Percentiles rank a stretch among this genome's conserved stretches.
These are phyloP conservation scores for Acanthopagrus latus DNA, from an alignment of 2,797 vertebrate genomes.

Conservation along the genomic window DNA sequence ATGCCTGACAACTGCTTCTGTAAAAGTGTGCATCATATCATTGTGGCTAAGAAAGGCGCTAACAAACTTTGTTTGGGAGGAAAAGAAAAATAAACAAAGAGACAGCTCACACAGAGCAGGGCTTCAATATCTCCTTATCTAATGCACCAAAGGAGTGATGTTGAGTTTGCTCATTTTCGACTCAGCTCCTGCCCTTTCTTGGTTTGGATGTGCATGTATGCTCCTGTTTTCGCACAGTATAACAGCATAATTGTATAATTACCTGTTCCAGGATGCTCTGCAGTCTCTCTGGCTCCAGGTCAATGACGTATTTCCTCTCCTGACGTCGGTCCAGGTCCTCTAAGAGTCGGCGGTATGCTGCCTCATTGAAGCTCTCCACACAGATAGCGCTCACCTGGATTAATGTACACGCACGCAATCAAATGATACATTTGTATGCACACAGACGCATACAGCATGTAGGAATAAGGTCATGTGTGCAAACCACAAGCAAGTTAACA, in stretches of 20 bases:
- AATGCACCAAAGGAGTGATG: no score
- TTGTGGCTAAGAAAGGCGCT: no score
- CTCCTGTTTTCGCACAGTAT: no score
- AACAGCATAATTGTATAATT: slow-evolving; percentile 40
- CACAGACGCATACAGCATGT: background rate
- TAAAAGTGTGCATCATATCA: no score
- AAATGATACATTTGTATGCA: background rate
- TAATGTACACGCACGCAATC: slow-evolving; percentile 12
- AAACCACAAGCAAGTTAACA: slow-evolving; percentile 21
- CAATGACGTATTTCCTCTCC: slow-evolving; percentile 96
- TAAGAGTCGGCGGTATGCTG: slow-evolving; percentile 92
- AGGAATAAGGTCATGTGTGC: slow-evolving; percentile 8
- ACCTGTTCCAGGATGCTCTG: slow-evolving; percentile 97
- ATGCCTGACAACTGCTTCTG: background rate
- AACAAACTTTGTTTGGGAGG: no score
- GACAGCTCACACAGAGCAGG: no score
- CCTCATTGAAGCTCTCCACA: slow-evolving; percentile 97
- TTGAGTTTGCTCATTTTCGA: no score
- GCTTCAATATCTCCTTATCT: no score
- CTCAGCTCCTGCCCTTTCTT: no score
- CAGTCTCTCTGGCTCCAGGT: slow-evolving; percentile 95
- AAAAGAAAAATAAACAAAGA: no score
- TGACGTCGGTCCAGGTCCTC: slow-evolving; percentile 96
- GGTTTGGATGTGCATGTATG: no score
- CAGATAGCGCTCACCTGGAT: slow-evolving; percentile 92